phyloP scores from a whole-genome alignment of 2,797 vertebrate species.

The Eptatretus atami region DNA sequence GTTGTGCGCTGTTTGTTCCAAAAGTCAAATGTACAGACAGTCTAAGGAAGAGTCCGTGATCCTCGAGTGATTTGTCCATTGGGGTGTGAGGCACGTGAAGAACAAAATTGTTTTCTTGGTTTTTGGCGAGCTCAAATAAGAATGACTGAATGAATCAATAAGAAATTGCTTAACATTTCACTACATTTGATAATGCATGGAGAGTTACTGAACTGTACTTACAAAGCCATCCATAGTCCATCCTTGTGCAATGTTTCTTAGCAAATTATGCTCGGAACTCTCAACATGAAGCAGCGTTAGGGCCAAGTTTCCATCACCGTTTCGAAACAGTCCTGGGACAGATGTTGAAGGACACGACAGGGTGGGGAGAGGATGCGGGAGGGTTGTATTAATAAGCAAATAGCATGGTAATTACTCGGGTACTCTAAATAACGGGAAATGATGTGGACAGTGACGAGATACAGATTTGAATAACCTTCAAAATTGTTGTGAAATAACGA shows the following conservation, averaged over 20 bases:
- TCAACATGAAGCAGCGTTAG: neutral
- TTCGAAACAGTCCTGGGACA: constrained; percentile 3
- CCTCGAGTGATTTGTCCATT: too few species aligned
- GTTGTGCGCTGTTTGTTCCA: too few species aligned
- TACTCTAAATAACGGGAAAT: too few species aligned
- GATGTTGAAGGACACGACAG: neutral
- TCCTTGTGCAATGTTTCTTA: neutral
- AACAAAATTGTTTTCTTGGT: too few species aligned
- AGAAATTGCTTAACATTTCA: neutral
- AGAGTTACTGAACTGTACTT: neutral
- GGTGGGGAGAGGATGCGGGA: too few species aligned
- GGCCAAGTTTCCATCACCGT: constrained; percentile 1
- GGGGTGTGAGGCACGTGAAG: too few species aligned
- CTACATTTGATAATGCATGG: neutral
- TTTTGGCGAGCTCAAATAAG: neutral
- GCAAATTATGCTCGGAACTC: constrained; percentile 3
- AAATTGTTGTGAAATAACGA: neutral
- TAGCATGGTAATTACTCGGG: too few species aligned
- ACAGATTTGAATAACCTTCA: neutral
- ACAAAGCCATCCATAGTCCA: constrained; percentile 4
- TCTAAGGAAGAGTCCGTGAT: too few species aligned
- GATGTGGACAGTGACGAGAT: neutral
- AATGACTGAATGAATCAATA: neutral
- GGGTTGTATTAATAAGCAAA: too few species aligned
- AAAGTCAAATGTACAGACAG: too few species aligned